Conservation (phyloP, 30 jellyfish, hydroid and myxozoan genomes). For the Hydractinia echinata region DNA sequence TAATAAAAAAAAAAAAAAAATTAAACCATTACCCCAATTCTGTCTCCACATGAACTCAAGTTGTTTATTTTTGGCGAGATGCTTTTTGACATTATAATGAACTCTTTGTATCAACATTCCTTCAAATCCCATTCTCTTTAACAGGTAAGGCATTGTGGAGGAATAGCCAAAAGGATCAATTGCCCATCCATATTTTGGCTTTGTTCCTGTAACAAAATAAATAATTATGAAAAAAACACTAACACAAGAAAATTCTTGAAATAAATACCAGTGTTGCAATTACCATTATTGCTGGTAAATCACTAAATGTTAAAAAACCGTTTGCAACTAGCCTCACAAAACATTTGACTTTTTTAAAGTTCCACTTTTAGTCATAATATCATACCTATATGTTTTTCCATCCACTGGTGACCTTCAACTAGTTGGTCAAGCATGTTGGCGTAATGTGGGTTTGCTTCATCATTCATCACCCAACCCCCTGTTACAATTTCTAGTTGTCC, state of each 20-base stretch:
- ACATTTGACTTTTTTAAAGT: no score
- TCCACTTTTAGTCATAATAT: background rate
- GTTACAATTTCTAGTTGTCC: constrained; percentile 87
- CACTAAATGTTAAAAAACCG: no score
- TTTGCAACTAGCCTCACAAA: no score
- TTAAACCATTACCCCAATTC: constrained; percentile 68
- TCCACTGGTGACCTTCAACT: constrained; percentile 90
- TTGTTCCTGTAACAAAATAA: constrained; percentile 43
- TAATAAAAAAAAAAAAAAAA: no score
- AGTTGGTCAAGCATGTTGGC: constrained; percentile 74
- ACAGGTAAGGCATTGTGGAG: constrained; percentile 84
- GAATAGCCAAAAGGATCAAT: constrained; percentile 84
- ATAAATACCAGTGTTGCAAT: no score
- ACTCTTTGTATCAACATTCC: constrained; percentile 81
- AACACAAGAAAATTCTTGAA: no score
- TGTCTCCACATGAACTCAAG: constrained; percentile 95
- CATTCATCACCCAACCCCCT: constrained; percentile 96
- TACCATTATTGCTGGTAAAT: no score
- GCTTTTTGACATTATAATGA: constrained; percentile 61
- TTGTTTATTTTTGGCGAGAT: constrained; percentile 50
- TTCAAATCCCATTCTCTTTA: constrained; percentile 69
- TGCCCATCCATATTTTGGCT: constrained; percentile 83
- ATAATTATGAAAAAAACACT: background rate
- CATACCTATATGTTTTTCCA: constrained; percentile 64
- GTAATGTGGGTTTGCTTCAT: constrained; percentile 80